Base-by-base conservation (phyloP, 1,140 invertebrate species). In the Trypoxylus dichotomus region DNA sequence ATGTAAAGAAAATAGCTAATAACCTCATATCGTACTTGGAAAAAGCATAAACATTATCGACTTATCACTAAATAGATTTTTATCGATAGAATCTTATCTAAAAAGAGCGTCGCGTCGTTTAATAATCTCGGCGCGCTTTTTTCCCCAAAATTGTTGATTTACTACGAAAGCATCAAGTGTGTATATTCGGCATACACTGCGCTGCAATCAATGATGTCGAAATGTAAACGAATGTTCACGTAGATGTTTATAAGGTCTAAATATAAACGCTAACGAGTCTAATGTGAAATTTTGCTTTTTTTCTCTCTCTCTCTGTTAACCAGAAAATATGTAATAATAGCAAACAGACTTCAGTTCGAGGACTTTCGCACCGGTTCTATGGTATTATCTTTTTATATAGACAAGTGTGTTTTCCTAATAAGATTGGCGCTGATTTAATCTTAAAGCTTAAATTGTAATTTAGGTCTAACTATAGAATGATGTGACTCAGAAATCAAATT, bases 401-500 rank as follows among this genome's bases (percentile, higher is more conserved):
- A n/a, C 47, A n/a, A 54, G 19, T 0, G 19, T n/a, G 19, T 25
- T 68, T 68, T 68, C 60, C 24, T 27, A 24, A 29, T 68, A 27
- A 15, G 47, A 54, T 54, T 54, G 19, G 5, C n/a, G 47, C 19
- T 68, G 24, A 68, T 68, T 68, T 68, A 68, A 68, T 68, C 27
- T 27, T 10, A 27, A 24, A 19, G 58, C 21, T 60, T 2, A 60
- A 60, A n/a, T 60, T 24, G 73, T 74, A 41, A 74, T 29, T 42
- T 25, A 68, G 24, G 19, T 77, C 76, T 77, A 77, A 77, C 68
- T 77, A 74, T 77, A 77, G 68, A 77, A 29, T 37, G 41, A 74
- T 54, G 72, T 77, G 76, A 77, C 72, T 77, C 76, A 77, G 68
- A 60, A 77, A 77, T 77, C 71, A 54, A 72, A 77, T 71, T 77